Evolutionary conservation across 2,888 invertebrate species (phyloP), one percentile per base, ranked within the genome.

Genomic region (Deilephila elpenor): DNA sequence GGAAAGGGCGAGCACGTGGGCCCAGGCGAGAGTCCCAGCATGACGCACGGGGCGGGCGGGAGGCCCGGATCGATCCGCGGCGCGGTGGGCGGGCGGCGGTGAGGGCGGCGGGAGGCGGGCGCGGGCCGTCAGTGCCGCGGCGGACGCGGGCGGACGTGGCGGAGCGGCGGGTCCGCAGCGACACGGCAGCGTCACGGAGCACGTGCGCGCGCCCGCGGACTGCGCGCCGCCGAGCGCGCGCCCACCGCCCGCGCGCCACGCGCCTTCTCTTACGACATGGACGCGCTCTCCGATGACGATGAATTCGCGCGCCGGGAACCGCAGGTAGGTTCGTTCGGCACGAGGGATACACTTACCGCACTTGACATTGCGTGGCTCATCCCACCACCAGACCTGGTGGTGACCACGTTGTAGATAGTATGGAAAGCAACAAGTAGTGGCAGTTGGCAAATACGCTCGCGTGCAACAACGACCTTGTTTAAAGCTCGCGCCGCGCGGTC

Each of bases 231-330:
- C 89, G 88, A 84, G 86, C 88, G 87, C 89, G 88, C 88, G 87
- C 87, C 83, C 88, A 83, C 83, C 84, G 81, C 84, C 81, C 84
- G 83, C 84, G 77, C 84, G 79, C 81, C 77, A 74, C 81, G 76
- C 87, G 81, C 86, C 75, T 84, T 76, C 78, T 75, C 76, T 80
- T 80, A 76, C 83, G 89, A 88, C 88, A 94, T 94, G 94, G 93
- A 94, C 91, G 93, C 91, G 86, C 94, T 94, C 88, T 93, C 93
- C 86, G 94, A 94, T 89, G 94, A 94, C 88, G 93, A 94, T 83
- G 94, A 94, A 72, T 93, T 88, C 86, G 83, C 89, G 88, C 92
- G 92, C 87, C 91, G 93, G 78, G 92, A 92, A 80, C 89, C 89
- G 82, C 93, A 94, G 94, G 94, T 94, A 92, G 82, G 87, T 84